Evolutionary conservation across 1,140 invertebrate genomes (phyloP), one percentile per base, ranked within the genome.

Genomic region (Drosophila triauraria): DNA sequence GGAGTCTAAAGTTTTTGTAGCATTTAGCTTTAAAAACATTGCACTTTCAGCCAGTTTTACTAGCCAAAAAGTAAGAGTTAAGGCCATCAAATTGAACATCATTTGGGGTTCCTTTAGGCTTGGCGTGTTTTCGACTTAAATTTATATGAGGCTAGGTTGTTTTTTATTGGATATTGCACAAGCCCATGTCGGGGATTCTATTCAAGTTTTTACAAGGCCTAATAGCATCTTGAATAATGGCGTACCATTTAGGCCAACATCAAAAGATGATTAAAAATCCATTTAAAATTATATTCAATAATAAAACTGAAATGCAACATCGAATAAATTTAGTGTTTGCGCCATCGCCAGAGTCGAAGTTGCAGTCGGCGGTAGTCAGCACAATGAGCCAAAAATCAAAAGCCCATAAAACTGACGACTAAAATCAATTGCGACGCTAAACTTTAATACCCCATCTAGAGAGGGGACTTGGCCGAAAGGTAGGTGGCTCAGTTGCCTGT

Each of bases 361-460:
- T 9, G 32, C 9, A 35, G 32, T 35, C 32, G 32, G 2, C 51
- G 67, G 57, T 54, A 65, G 6, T 48, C 60, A 35, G 38, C 59
- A 59, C 75, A 78, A 78, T 61, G 58, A 70, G 69, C 17, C 35
- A 51, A 86, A 86, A 86, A 87, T 87, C 79, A 87, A 84, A 90
- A 85, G 77, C 68, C 81, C 78, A 90, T 88, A 84, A 88, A 88
- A 85, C 78, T 85, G 85, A 88, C 85, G 85, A 88, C 85, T 85
- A 90, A 88, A 88, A 88, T 88, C 85, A 88, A 88, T 88, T 88
- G 85, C 80, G 77, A 84, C 74, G 70, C 75, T 88, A 90, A 88
- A 80, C 84, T 88, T 88, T 83, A 81, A 88, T 79, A 61, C 80
- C 65, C 76, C 80, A 68, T 15, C n/a, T 20, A 7, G 42, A 7